Evolutionary conservation across 2,888 invertebrate genomes (phyloP), one percentile per base, ranked within the genome.

Genomic region (Phragmatobia fuliginosa): DNA sequence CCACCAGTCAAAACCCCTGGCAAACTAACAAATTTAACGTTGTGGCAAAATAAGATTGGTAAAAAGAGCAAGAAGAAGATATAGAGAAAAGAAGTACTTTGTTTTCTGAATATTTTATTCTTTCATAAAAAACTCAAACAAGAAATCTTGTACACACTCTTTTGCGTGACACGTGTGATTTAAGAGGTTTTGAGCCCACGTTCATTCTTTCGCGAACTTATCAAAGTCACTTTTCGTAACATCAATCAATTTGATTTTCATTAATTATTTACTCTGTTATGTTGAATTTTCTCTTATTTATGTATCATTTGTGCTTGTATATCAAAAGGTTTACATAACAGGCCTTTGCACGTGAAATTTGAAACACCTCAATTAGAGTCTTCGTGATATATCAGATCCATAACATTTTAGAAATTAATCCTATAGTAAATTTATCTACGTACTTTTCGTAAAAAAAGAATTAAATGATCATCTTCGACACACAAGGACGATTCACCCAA

Each of bases 161-260:
- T 21, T 45, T 21, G 7, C 45, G 18, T 45, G 7, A 3, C 45
- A 45, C 45, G 21, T 45, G 21, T 21, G 45, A n/a, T 21, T 45
- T 1, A 60, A 60, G 14, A 21, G 33, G n/a, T 33, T 60, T 60
- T 36, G n/a, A n/a, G 10, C 33, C 32, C 60, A 36, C 11, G 2
- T n/a, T 32, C 33, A 7, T 36, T 33, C 60, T 32, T 11, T 33
- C 32, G 33, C 11, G 11, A 14, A 60, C 33, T 33, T 33, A 14
- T 36, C 33, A n/a, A 33, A n/a, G 33, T 60, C 32, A n/a, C 60
- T n/a, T 60, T 60, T n/a, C n/a, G 33, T n/a, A n/a, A 36, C 33
- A 25, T 21, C 3, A 18, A 3, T 32, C 33, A 60, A 33, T 60
- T 60, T n/a, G 60, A 60, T 36, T 60, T n/a, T 14, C 10, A 25